phyloP scores from a whole-genome alignment of 2,888 invertebrate species.

The Meteorus colon region DNA sequence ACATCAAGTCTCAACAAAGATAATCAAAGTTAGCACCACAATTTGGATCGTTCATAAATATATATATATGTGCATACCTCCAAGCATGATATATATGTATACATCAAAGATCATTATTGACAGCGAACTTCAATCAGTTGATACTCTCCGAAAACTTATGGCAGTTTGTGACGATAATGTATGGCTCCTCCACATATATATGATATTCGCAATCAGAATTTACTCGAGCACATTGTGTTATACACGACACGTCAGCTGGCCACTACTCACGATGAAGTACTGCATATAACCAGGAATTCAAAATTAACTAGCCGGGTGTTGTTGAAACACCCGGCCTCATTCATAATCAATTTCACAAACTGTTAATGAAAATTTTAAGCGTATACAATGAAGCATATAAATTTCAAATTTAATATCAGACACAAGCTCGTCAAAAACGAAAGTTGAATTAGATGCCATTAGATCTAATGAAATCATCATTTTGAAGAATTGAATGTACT shows the following conservation, averaged over 20 bases:
- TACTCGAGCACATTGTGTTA: slow-evolving; percentile 34
- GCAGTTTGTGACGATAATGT: slow-evolving; percentile 9
- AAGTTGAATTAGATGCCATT: no score
- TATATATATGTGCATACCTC: not conserved
- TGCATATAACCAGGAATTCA: slow-evolving; percentile 55
- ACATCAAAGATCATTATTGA: not conserved
- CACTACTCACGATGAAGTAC: slow-evolving; percentile 49
- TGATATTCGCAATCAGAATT: slow-evolving; percentile 16
- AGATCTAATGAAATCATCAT: no score
- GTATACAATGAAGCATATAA: no score
- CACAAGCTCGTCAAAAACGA: no score
- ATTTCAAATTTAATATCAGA: no score
- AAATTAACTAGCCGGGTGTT: slow-evolving; percentile 60
- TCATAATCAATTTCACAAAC: slow-evolving; percentile 23
- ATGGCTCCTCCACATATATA: not conserved
- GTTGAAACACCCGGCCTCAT: slow-evolving; percentile 51
- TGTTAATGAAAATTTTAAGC: not conserved
- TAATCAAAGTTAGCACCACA: not conserved
- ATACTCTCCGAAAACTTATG: not conserved
- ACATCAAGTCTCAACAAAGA: not conserved
- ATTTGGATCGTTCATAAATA: not conserved
- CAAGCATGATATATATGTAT: not conserved
- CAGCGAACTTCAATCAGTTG: not conserved
- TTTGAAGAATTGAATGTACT: no score
- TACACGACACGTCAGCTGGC: slow-evolving; percentile 44